phyloP scores from a whole-genome alignment of 2,888 invertebrate species.

The Diarsia dahlii region DNA sequence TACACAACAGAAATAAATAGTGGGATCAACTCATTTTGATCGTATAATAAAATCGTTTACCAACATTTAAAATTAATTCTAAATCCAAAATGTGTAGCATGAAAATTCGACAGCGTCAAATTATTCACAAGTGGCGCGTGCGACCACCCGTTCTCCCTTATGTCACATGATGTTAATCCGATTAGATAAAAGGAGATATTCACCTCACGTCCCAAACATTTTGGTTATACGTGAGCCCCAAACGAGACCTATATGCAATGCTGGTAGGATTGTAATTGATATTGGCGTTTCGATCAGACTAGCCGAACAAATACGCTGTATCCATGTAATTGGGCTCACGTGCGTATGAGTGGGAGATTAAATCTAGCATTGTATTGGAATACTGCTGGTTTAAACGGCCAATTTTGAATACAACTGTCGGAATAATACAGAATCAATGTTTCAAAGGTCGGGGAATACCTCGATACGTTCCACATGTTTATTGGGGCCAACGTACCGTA shows the following conservation, averaged over 20 bases:
- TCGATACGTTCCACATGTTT: accelerated
- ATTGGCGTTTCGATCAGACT: slow-evolving; percentile 67
- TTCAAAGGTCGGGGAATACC: slow-evolving; percentile 5
- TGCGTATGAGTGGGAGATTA: slow-evolving; percentile 31
- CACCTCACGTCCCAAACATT: slow-evolving; percentile 77
- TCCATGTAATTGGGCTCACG: slow-evolving; percentile 50
- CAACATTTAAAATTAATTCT: slow-evolving; percentile 35
- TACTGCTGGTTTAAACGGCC: neutral
- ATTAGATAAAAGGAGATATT: slow-evolving; percentile 73
- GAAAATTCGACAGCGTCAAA: slow-evolving; percentile 42
- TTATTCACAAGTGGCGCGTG: slow-evolving; percentile 56
- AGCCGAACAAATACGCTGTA: slow-evolving; percentile 53
- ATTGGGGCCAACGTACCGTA: neutral
- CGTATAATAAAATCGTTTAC: slow-evolving; percentile 38
- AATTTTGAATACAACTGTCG: slow-evolving; percentile 18
- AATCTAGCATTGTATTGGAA: slow-evolving; percentile 11
- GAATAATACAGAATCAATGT: neutral
- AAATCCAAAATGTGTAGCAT: slow-evolving; percentile 8
- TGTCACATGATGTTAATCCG: slow-evolving; percentile 77
- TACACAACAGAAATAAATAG: slow-evolving; percentile 21
- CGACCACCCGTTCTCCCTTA: slow-evolving; percentile 48
- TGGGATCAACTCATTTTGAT: slow-evolving; percentile 26
- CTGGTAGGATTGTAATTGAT: slow-evolving; percentile 75
- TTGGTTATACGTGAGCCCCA: slow-evolving; percentile 76
- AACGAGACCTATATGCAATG: slow-evolving; percentile 68